Evolutionary conservation across 2,113 vertebrate species (phyloP).

Genomic region (Oncorhynchus clarkii): DNA sequence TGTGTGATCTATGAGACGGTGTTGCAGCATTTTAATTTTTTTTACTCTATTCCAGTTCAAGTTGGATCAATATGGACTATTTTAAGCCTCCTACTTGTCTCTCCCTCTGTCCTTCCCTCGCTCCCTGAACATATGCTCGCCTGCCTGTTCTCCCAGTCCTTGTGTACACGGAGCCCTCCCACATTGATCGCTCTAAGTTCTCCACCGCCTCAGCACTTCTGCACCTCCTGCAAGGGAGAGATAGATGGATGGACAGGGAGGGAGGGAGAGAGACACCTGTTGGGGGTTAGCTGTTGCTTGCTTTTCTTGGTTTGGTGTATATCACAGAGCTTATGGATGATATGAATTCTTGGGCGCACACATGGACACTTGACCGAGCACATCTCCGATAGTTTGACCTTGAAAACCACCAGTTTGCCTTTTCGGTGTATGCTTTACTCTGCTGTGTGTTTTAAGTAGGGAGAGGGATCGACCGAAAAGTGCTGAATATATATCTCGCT

Average conservation of each 20-base stretch:
- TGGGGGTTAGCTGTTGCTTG: not conserved
- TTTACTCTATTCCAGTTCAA: slow-evolving; percentile 19
- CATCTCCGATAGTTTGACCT: not conserved
- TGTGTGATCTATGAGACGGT: not conserved
- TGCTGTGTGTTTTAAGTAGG: not conserved
- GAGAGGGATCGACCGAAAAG: not conserved
- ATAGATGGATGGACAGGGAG: not conserved
- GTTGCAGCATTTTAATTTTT: not conserved
- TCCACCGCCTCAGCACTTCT: slow-evolving; percentile 29
- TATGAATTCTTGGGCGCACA: not conserved
- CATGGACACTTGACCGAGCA: not conserved
- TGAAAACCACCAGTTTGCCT: not conserved
- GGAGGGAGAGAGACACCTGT: not conserved
- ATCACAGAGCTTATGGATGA: no score
- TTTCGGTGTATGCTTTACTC: not conserved
- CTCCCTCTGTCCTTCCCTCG: not conserved
- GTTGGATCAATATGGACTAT: slow-evolving; percentile 36
- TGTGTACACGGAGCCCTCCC: slow-evolving; percentile 18
- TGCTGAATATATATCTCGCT: not conserved
- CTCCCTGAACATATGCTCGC: not conserved
- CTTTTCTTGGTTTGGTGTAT: not conserved
- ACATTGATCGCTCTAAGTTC: slow-evolving; percentile 44
- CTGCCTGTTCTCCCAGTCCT: not conserved
- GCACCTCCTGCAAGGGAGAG: slow-evolving; percentile 1
- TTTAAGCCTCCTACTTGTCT: slow-evolving; percentile 21